These are phyloP conservation scores for Phaonia tiefii DNA, from an alignment of 2,888 invertebrate species.

Conservation along the genomic window DNA sequence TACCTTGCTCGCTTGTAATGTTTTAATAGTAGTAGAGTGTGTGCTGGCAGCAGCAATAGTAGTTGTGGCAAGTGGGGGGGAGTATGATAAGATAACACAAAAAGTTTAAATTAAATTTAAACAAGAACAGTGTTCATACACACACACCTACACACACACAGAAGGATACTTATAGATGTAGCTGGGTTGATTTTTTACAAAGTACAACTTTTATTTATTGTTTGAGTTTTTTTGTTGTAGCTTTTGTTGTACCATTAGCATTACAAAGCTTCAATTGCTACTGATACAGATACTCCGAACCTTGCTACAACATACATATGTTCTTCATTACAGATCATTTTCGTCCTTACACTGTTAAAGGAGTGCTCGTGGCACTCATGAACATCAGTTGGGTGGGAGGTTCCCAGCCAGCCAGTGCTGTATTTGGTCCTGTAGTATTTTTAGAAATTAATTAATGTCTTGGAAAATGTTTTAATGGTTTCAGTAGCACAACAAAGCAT, in stretches of 20 bases:
- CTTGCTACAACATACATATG: constrained; percentile 26
- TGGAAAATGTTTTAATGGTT: constrained; percentile 49
- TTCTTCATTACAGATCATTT: constrained; percentile 31
- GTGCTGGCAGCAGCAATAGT: background rate
- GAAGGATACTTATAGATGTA: background rate
- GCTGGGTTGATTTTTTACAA: constrained; percentile 29
- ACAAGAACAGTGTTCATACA: constrained; percentile 22
- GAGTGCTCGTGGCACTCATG: background rate
- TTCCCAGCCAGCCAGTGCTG: background rate
- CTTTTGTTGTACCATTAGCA: constrained; percentile 38
- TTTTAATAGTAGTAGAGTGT: background rate
- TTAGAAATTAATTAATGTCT: constrained; percentile 52
- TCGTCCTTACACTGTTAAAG: background rate
- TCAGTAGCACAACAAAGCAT: constrained; percentile 33
- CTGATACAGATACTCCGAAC: constrained; percentile 4
- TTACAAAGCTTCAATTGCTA: constrained; percentile 28
- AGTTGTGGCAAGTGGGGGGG: background rate
- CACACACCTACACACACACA: background rate
- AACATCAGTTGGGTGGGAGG: background rate
- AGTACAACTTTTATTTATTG: constrained; percentile 40
- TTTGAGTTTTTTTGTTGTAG: background rate
- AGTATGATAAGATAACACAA: constrained; percentile 31
- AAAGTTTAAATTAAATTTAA: constrained; percentile 47
- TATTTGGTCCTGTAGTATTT: background rate
- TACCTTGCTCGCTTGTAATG: background rate